Conservation (phyloP, 2,888 invertebrate species). For the Caenorhabditis zanzibari region DNA sequence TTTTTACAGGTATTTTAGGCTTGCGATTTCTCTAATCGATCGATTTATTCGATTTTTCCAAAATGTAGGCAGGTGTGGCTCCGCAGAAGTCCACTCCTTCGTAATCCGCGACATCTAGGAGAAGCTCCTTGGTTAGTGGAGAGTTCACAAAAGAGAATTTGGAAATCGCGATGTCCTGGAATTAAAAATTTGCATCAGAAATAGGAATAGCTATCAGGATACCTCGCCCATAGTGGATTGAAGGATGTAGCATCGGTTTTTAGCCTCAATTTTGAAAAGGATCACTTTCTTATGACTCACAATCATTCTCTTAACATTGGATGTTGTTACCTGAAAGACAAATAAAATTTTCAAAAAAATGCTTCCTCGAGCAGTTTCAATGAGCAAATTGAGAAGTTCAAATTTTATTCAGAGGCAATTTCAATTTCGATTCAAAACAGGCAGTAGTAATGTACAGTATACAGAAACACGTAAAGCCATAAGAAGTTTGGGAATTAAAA, state of each 20-base stretch:
- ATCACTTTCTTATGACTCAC: slow-evolving; percentile 62
- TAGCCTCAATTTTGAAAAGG: slow-evolving; percentile 57
- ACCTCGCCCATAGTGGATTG: slow-evolving; percentile 32
- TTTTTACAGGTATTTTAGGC: slow-evolving; percentile 1
- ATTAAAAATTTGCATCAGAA: neutral
- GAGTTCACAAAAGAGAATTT: slow-evolving; percentile 42
- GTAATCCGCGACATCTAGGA: slow-evolving; percentile 34
- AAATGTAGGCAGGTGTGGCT: slow-evolving; percentile 36
- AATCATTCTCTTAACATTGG: slow-evolving; percentile 41
- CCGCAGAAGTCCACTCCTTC: slow-evolving; percentile 58
- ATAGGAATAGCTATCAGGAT: neutral
- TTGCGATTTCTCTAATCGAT: neutral
- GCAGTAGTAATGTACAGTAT: no score
- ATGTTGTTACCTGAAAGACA: slow-evolving; percentile 48
- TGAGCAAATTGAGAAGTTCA: slow-evolving; percentile 26
- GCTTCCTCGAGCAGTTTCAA: slow-evolving; percentile 15
- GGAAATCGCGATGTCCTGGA: slow-evolving; percentile 21
- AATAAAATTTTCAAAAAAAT: no score
- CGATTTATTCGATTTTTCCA: slow-evolving; percentile 37
- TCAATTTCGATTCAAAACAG: neutral
- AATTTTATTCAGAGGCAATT: neutral
- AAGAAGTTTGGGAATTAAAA: slow-evolving; percentile 4
- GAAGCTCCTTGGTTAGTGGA: slow-evolving; percentile 12
- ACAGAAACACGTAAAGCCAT: slow-evolving; percentile 40
- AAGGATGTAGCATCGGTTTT: slow-evolving; percentile 66